These are phyloP conservation scores for Branchipolynoe longqiensis DNA, from an alignment of 2,888 invertebrate genomes.

Conservation along the genomic window DNA sequence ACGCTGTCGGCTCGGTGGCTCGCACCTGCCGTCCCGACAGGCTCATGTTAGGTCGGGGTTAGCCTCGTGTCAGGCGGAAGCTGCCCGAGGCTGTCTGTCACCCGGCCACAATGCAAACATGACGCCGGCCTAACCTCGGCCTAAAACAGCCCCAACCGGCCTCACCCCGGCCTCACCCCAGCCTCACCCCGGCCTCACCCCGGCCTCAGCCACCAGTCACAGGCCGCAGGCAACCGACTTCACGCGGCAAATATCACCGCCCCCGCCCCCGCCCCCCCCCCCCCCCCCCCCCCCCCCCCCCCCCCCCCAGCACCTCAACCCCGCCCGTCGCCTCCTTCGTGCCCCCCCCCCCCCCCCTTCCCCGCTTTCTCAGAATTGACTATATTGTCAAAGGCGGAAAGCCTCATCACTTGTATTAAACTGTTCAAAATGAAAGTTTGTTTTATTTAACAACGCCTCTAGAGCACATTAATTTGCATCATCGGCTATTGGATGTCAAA, in stretches of 20 bases:
- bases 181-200: neutral
- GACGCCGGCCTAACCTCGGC: conserved; percentile 14
- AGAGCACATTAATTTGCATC: too few species aligned
- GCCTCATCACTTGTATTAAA: too few species aligned
- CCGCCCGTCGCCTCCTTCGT: too few species aligned
- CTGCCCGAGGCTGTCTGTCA: conserved; percentile 24
- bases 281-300: neutral
- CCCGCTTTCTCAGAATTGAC: too few species aligned
- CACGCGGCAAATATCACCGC: too few species aligned
- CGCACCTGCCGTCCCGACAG: conserved; percentile 39
- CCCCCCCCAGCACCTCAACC: neutral
- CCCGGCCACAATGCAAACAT: conserved; percentile 29
- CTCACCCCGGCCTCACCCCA: conserved; percentile 19
- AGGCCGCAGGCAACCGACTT: neutral
- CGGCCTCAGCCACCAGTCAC: neutral
- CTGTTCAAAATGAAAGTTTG: too few species aligned
- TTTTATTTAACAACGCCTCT: too few species aligned
- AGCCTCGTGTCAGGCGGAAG: neutral
- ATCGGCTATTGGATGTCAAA: too few species aligned
- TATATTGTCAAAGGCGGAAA: too few species aligned
- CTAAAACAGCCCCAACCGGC: too few species aligned
- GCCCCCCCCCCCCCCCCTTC: too few species aligned
- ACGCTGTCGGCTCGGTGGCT: neutral
- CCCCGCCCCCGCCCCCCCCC: neutral
- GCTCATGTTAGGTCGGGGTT: conserved; percentile 3